Conservation (phyloP, 2,113 vertebrate genomes). For the Neomonachus schauinslandi region DNA sequence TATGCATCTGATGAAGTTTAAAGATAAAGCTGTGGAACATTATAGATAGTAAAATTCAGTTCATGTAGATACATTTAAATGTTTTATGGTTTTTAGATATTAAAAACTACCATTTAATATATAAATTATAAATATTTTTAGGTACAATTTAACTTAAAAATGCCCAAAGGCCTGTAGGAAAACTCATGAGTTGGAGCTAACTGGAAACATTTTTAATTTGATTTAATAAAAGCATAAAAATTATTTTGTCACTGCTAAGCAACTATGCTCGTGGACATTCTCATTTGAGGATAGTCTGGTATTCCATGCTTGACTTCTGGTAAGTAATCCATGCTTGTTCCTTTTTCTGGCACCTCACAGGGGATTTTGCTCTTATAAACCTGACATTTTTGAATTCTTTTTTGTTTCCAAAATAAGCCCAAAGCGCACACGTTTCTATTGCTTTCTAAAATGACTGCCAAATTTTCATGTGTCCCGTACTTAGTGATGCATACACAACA, state of each 20-base stretch:
- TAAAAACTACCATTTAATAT: neutral
- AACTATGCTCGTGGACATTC: neutral
- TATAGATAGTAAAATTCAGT: neutral
- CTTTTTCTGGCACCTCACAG: neutral
- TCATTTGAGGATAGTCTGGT: neutral
- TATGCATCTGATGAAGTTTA: neutral
- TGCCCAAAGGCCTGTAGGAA: neutral
- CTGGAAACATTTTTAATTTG: neutral
- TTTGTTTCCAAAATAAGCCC: constrained; percentile 50
- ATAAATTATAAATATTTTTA: neutral
- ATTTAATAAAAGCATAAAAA: neutral
- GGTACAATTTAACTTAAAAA: neutral
- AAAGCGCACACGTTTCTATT: neutral
- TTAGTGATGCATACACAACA: neutral
- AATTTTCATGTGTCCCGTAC: neutral
- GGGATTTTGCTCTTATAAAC: constrained; percentile 38
- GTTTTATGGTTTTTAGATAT: neutral
- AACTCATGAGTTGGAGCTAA: neutral
- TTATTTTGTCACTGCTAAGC: neutral
- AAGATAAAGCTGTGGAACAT: neutral
- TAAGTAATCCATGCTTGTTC: neutral
- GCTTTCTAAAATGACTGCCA: constrained; percentile 6
- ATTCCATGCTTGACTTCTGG: neutral
- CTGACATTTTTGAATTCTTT: constrained; percentile 37
- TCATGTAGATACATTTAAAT: neutral